phyloP scores from a whole-genome alignment of 2,797 vertebrate species.

The Peromyscus attwateri region DNA sequence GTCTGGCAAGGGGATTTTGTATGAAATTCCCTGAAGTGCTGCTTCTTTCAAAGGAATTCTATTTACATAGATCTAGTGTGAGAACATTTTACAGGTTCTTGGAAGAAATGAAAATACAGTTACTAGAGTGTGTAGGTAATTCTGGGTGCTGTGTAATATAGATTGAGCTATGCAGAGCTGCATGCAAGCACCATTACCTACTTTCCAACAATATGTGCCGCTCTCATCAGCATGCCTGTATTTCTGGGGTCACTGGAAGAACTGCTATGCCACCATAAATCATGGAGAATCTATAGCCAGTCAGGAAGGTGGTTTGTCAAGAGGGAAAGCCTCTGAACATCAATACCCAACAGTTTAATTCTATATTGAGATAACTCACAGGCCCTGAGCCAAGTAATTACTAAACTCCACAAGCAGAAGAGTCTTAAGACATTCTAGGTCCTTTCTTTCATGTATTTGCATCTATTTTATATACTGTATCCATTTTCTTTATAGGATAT shows the following conservation, averaged over 20 bases:
- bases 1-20: background rate
- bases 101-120: background rate
- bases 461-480: background rate
- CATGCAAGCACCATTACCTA: background rate
- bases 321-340: background rate
- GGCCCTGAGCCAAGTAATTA: background rate
- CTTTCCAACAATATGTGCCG: too few species aligned
- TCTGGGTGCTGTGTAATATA: background rate
- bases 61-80: background rate
- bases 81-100: background rate
- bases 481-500: background rate
- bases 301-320: background rate
- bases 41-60: background rate
- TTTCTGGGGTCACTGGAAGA: background rate
- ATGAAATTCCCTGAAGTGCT: background rate
- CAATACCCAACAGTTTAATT: background rate
- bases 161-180: background rate
- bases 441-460: background rate
- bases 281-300: background rate
- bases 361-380: background rate
- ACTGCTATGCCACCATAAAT: background rate
- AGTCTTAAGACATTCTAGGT: accelerated
- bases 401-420: background rate
- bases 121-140: background rate
- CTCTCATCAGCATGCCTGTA: accelerated